Conservation (phyloP, 2,888 invertebrate genomes). For the Chrysotoxum bicinctum region DNA sequence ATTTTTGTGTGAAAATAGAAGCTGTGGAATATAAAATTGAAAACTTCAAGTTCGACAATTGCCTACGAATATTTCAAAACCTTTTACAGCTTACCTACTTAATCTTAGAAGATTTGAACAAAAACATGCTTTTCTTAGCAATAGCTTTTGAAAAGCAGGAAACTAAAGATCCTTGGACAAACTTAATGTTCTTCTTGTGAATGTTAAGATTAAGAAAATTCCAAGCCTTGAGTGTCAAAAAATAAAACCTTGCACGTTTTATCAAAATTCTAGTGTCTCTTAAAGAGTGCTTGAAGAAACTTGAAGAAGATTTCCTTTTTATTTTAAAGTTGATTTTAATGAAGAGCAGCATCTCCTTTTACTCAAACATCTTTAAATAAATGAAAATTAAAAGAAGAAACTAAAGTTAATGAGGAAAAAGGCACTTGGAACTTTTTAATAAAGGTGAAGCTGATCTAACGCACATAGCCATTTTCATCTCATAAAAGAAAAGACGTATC, state of each 20-base stretch:
- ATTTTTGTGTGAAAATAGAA: too few species aligned
- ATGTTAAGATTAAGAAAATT: background rate
- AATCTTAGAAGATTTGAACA: too few species aligned
- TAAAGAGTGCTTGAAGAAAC: background rate
- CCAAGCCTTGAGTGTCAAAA: background rate
- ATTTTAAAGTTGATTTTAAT: background rate
- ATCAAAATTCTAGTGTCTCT: background rate
- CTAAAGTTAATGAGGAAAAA: background rate
- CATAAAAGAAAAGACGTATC: background rate
- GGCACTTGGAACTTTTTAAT: conserved; percentile 7
- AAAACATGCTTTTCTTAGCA: too few species aligned
- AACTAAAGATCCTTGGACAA: too few species aligned
- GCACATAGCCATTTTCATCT: background rate
- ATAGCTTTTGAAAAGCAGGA: too few species aligned
- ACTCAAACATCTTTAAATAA: background rate
- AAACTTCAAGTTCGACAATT: too few species aligned
- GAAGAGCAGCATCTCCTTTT: background rate
- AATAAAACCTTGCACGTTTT: background rate
- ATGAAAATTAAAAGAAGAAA: background rate
- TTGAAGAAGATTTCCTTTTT: background rate
- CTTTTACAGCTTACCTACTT: too few species aligned
- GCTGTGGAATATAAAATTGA: too few species aligned
- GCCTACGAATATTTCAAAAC: too few species aligned
- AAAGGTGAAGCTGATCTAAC: conserved; percentile 5
- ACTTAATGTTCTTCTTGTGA: too few species aligned